Percentiles rank a stretch among this genome's conserved stretches.
Evolutionary conservation across 2,797 vertebrate species (phyloP).

Genomic region (Arvicola amphibius): DNA sequence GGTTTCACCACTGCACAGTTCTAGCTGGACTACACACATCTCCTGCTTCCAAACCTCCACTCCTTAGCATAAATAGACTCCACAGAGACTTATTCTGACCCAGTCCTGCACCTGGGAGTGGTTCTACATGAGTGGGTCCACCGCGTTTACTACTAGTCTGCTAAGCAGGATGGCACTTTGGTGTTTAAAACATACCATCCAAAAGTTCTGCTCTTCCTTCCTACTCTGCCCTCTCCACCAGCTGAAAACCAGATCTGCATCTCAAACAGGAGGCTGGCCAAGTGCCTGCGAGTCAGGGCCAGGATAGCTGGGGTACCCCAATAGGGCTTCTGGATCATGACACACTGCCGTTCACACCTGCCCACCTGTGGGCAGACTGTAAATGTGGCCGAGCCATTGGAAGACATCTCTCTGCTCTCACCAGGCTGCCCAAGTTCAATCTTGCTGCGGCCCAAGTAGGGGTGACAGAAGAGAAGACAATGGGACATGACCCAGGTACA

Average conservation of each 20-base stretch:
- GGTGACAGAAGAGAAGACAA: background rate
- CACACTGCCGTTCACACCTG: background rate
- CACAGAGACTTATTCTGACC: accelerated
- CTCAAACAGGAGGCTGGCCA: background rate
- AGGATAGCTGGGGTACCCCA: accelerated
- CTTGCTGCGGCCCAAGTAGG: background rate
- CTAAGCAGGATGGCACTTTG: background rate
- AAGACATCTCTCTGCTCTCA: background rate
- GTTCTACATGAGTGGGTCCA: accelerated
- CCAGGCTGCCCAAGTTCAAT: background rate
- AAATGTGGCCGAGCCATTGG: background rate
- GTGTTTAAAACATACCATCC: background rate
- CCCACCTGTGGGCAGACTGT: background rate
- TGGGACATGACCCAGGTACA: background rate
- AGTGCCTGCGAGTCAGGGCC: accelerated
- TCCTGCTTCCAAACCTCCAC: background rate
- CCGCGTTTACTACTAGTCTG: background rate
- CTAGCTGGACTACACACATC: accelerated
- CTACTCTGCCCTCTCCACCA: accelerated
- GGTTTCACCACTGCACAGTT: accelerated
- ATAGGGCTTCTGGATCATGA: accelerated
- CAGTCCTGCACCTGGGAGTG: accelerated
- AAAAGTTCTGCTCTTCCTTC: too few relatives aligned
- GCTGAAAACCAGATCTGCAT: background rate
- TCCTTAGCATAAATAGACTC: background rate